Conservation (phyloP, 2,797 vertebrate genomes). For the Bradypodion pumilum region DNA sequence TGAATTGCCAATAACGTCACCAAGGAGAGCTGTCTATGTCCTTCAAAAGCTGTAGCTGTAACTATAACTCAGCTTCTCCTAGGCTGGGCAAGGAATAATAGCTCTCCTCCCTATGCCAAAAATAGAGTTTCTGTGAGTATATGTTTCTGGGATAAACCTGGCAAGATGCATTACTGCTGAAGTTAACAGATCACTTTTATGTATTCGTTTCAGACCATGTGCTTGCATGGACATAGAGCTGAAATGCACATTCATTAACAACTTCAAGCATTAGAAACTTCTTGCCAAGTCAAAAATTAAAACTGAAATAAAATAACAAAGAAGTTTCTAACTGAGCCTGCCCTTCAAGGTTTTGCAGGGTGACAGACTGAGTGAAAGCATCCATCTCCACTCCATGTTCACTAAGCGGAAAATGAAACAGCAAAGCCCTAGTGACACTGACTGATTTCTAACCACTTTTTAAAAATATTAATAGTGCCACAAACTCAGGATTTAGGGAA, state of each 20-base stretch:
- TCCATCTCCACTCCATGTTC: constrained; percentile 67
- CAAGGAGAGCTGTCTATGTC: too few species aligned
- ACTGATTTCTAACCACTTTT: constrained; percentile 60
- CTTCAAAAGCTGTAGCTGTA: too few species aligned
- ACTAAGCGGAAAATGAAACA: constrained; percentile 73
- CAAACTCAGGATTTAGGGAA: constrained; percentile 50
- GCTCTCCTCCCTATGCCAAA: neutral
- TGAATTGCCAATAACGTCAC: neutral
- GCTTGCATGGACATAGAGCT: neutral
- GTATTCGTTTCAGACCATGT: neutral
- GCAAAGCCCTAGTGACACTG: constrained; percentile 64
- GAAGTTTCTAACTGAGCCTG: constrained; percentile 48
- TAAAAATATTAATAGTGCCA: constrained; percentile 38
- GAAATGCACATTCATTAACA: neutral
- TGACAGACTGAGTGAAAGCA: constrained; percentile 61
- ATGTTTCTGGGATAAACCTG: neutral
- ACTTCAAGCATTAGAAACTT: constrained; percentile 30
- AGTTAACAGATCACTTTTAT: neutral
- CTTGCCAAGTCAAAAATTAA: neutral
- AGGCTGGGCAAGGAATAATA: too few species aligned
- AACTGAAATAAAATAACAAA: constrained; percentile 55
- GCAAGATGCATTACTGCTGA: neutral
- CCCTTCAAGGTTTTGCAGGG: constrained; percentile 51
- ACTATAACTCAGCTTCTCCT: too few species aligned
- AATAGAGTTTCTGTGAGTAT: neutral